phyloP scores from a whole-genome alignment of 2,797 vertebrate genomes.

The Anabas testudineus region DNA sequence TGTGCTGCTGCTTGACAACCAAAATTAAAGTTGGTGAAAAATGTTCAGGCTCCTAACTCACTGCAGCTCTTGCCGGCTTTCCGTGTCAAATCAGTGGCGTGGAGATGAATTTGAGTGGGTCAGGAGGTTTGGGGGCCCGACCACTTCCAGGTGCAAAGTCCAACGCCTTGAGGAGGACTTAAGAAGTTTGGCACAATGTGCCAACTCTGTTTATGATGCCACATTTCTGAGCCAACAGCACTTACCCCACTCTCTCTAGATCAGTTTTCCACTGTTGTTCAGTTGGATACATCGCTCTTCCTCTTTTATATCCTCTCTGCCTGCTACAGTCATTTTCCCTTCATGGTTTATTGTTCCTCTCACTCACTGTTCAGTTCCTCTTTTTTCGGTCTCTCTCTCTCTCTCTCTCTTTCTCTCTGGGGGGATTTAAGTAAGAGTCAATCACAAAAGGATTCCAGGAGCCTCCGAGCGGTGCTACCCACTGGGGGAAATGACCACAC shows the following conservation, averaged over 20 bases:
- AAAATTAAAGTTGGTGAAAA: not conserved
- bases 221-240: slow-evolving; percentile 46
- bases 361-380: slow-evolving; percentile 37
- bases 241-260: not conserved
- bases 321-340: slow-evolving; percentile 32
- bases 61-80: slow-evolving; percentile 7
- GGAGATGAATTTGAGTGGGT: slow-evolving; percentile 14
- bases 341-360: slow-evolving; percentile 52
- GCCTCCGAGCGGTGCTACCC: slow-evolving; percentile 32
- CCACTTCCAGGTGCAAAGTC: slow-evolving; percentile 17
- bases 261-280: slow-evolving; percentile 23
- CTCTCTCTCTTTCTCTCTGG: slow-evolving; percentile 7
- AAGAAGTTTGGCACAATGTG: slow-evolving; percentile 48
- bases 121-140: slow-evolving; percentile 7
- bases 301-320: slow-evolving; percentile 37
- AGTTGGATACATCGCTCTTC: slow-evolving; percentile 23
- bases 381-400: not conserved
- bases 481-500: slow-evolving; percentile 32
- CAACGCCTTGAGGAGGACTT: slow-evolving; percentile 26
- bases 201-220: slow-evolving; percentile 60
- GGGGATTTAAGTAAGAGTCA: slow-evolving; percentile 63
- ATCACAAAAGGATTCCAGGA: slow-evolving; percentile 61
- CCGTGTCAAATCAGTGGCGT: not conserved
- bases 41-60: not conserved
- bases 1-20: not conserved